These are phyloP conservation scores for Girardinichthys multiradiatus DNA, from an alignment of 2,113 vertebrate genomes.

Conservation along the genomic window DNA sequence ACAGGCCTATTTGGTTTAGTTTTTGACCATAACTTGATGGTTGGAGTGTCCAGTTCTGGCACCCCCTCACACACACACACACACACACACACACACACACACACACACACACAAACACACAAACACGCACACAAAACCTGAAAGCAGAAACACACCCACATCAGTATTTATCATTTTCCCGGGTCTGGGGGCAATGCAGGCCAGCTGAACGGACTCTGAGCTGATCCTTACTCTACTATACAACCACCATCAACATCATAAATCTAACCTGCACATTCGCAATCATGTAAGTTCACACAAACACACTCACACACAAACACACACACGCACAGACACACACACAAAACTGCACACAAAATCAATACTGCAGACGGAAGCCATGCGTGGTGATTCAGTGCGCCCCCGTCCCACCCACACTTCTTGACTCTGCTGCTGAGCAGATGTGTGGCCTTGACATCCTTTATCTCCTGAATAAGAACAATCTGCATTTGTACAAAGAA, in stretches of 20 bases:
- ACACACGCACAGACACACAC: constrained; percentile 43
- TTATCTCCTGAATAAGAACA: constrained; percentile 42
- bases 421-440: constrained; percentile 39
- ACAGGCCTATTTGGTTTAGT: no score
- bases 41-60: no score
- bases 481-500: constrained; percentile 23
- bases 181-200: constrained; percentile 30
- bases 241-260: constrained; percentile 46
- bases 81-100: constrained; percentile 10
- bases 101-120: not conserved
- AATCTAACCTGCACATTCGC: constrained; percentile 34
- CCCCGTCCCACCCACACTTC: constrained; percentile 61
- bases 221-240: constrained; percentile 67
- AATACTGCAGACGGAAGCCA: constrained; percentile 62
- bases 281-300: constrained; percentile 16
- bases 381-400: constrained; percentile 69
- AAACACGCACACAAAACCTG: constrained; percentile 5
- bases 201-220: constrained; percentile 38
- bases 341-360: constrained; percentile 57
- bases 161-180: constrained; percentile 29
- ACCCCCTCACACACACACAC: no score
- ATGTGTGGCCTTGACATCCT: constrained; percentile 47
- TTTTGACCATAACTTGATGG: no score
- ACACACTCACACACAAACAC: constrained; percentile 9
- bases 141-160: not conserved